A percentile compares a stretch with the other conserved stretches of the same genome.
These are phyloP conservation scores for Drosophila infuscata DNA, from an alignment of 2,888 invertebrate species.

Conservation along the genomic window DNA sequence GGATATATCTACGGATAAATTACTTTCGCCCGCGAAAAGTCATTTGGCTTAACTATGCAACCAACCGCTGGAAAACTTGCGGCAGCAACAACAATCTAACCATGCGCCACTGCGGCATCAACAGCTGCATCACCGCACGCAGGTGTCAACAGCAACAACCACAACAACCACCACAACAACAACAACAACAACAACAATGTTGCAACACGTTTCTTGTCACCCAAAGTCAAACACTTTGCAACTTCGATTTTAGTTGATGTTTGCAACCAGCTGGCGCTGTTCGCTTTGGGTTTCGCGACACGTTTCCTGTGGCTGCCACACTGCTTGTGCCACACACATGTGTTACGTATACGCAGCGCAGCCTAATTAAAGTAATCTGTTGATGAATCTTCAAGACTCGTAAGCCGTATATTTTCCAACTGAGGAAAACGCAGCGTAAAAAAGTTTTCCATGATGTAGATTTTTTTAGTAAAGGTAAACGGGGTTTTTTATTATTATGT, in stretches of 20 bases:
- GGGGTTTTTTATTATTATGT: not conserved
- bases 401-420: slow-evolving; percentile 3
- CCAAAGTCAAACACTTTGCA: slow-evolving; percentile 35
- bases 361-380: slow-evolving; percentile 66
- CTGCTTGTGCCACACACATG: not conserved
- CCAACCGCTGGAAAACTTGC: slow-evolving; percentile 57
- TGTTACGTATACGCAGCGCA: slow-evolving; percentile 60
- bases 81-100: slow-evolving; percentile 5
- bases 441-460: slow-evolving; percentile 23
- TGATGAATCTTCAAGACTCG: slow-evolving; percentile 43
- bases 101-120: slow-evolving; percentile 10
- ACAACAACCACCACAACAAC: slow-evolving; percentile 1
- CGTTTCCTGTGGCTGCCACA: slow-evolving; percentile 42
- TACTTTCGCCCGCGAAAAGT: slow-evolving; percentile 11
- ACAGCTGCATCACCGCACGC: slow-evolving; percentile 27
- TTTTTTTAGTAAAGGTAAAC: not conserved
- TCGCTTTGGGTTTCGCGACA: slow-evolving; percentile 44
- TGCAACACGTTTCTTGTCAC: slow-evolving; percentile 25
- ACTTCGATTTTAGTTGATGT: slow-evolving; percentile 42
- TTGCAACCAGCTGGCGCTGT: slow-evolving; percentile 19
- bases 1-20: slow-evolving; percentile 21
- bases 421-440: slow-evolving; percentile 38
- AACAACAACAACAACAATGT: slow-evolving; percentile 1
- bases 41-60: slow-evolving; percentile 41
- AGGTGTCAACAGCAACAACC: slow-evolving; percentile 50